Evolutionary conservation across 2,888 invertebrate genomes (phyloP), one percentile per base, ranked within the genome.

Genomic region (Nemoura dubitans): DNA sequence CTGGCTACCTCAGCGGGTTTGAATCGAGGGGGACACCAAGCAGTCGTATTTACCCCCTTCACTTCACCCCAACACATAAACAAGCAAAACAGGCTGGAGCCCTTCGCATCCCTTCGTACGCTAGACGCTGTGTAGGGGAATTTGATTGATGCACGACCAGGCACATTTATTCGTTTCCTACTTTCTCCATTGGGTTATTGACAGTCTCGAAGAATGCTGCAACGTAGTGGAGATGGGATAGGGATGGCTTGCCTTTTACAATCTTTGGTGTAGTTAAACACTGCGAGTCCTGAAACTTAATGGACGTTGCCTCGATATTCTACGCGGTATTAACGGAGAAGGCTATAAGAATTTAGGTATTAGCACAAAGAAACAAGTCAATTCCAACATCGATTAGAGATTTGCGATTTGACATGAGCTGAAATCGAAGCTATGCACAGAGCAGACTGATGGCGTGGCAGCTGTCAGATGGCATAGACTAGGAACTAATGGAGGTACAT

Each of bases 1-100:
- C 26, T n/a, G n/a, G n/a, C n/a, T n/a, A 36, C 5, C 3, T 10
- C 36, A 36, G 21, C 59, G 59, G 21, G 3, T 59, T 7, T 21
- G 59, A 21, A 59, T 59, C 59, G 59, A 36, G 59, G 59, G 59
- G 59, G 59, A 59, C 59, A 59, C 16, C 59, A 59, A 59, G 59
- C 59, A 59, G 59, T 26, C 78, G n/a, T 26, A 78, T 78, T n/a
- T 78, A 78, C 78, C 78, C 78, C 78, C 78, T 78, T 78, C 78
- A 27, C 14, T 78, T 78, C 78, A 78, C 78, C 78, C 78, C 28
- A 78, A 28, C 78, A 26, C 25, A 26, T 78, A 78, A 78, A 78
- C 78, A 78, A 78, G 27, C 78, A 10, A 26, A 36, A 26, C 78
- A 10, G 78, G 26, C 78, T 78, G 7, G 26, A 26, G 27, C n/a